A percentile compares a stretch with the other conserved stretches of the same genome.
phyloP scores from a whole-genome alignment of 2,113 vertebrate species.

The Chaetorhynchus papuensis region DNA sequence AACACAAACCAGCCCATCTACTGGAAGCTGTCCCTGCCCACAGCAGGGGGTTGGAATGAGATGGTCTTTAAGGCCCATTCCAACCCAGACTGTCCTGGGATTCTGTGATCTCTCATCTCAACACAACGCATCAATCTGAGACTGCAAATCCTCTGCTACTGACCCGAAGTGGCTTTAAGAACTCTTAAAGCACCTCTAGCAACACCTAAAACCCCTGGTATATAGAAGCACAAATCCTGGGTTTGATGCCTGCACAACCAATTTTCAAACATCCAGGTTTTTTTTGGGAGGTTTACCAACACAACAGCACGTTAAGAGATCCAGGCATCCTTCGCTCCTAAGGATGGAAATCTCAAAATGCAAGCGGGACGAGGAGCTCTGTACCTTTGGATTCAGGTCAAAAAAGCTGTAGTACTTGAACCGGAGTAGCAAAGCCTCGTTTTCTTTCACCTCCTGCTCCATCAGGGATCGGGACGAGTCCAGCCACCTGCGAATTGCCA shows the following conservation, averaged over 20 bases:
- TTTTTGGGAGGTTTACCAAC: background rate
- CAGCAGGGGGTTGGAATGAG: fast-evolving
- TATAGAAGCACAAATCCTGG: background rate
- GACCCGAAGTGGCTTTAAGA: background rate
- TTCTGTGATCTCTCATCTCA: background rate
- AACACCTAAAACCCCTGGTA: background rate
- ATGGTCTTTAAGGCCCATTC: background rate
- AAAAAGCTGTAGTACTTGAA: slow-evolving; percentile 99
- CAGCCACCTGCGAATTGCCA: slow-evolving; percentile 82
- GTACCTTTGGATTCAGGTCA: slow-evolving; percentile 99
- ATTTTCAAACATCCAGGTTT: background rate
- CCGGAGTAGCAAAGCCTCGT: slow-evolving; percentile 92
- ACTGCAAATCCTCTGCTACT: background rate
- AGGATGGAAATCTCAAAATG: background rate
- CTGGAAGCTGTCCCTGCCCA: background rate
- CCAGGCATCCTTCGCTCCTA: background rate
- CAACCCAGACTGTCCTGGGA: background rate
- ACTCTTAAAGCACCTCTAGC: background rate
- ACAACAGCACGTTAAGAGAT: fast-evolving
- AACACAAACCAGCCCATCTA: fast-evolving
- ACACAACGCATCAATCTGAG: fast-evolving
- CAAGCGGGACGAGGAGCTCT: background rate
- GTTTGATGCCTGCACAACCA: background rate
- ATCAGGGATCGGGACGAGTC: slow-evolving; percentile 97
- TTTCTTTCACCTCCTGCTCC: slow-evolving; percentile 99